These are phyloP conservation scores for Andrena chrysosceles DNA, from an alignment of 2,888 invertebrate genomes.

Conservation along the genomic window DNA sequence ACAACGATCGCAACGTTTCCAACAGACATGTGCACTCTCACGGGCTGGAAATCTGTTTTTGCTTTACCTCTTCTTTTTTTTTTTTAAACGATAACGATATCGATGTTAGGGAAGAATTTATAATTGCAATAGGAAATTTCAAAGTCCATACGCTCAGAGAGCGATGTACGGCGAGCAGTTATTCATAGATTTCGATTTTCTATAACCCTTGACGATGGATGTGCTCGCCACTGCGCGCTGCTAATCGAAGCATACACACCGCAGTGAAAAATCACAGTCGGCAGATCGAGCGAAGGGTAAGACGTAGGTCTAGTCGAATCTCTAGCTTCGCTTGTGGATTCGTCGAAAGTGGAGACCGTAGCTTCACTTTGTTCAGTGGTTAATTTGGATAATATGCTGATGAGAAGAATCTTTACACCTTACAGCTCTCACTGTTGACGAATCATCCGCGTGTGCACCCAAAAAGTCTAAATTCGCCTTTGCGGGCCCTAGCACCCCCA, in stretches of 20 bases:
- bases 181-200: constrained; percentile 12
- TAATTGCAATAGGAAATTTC: not conserved
- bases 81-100: too few relatives aligned
- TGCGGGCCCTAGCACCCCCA: too few relatives aligned
- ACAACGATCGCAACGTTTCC: not conserved
- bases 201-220: constrained; percentile 3
- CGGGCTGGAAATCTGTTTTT: not conserved
- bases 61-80: too few relatives aligned
- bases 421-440: too few relatives aligned
- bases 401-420: too few relatives aligned
- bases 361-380: too few relatives aligned
- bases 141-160: not conserved
- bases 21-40: not conserved
- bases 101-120: too few relatives aligned
- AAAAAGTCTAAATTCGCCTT: too few relatives aligned
- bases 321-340: too few relatives aligned
- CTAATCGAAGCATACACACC: not conserved
- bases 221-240: not conserved
- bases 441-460: too few relatives aligned
- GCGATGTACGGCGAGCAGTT: not conserved
- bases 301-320: not conserved
- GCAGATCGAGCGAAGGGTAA: not conserved
- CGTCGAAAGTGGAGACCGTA: too few relatives aligned
- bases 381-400: too few relatives aligned
- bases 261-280: not conserved